Conservation (phyloP, 2,888 invertebrate genomes). For the Acleris holmiana region DNA sequence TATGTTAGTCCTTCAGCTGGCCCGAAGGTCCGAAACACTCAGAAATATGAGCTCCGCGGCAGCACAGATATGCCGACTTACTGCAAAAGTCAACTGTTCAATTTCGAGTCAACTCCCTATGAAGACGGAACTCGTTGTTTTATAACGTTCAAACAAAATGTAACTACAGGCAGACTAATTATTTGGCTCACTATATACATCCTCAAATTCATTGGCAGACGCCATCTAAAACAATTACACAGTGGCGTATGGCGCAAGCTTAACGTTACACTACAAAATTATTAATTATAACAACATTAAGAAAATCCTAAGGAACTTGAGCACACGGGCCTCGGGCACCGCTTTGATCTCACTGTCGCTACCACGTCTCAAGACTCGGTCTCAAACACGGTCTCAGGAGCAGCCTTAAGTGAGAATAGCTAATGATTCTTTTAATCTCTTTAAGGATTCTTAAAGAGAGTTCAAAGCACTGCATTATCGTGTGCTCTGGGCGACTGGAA, state of each 20-base stretch:
- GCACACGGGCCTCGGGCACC: constrained; percentile 54
- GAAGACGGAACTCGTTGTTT: too few relatives aligned
- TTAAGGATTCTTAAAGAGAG: constrained; percentile 75
- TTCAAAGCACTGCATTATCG: constrained; percentile 61
- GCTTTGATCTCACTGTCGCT: constrained; percentile 77
- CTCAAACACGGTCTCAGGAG: constrained; percentile 32
- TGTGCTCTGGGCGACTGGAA: constrained; percentile 42
- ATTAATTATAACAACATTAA: constrained; percentile 38
- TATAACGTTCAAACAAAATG: neutral
- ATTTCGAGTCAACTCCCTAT: too few relatives aligned
- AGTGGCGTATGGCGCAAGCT: neutral
- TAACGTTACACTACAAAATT: neutral
- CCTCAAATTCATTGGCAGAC: too few relatives aligned
- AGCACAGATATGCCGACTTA: too few relatives aligned
- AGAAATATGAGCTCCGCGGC: too few relatives aligned
- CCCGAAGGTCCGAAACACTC: too few relatives aligned
- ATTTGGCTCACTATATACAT: too few relatives aligned
- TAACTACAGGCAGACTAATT: too few relatives aligned
- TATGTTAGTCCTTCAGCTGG: too few relatives aligned
- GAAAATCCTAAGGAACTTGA: constrained; percentile 42
- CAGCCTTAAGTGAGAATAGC: constrained; percentile 67
- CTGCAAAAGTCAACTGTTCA: too few relatives aligned
- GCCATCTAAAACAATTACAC: neutral
- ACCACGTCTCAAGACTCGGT: constrained; percentile 42
- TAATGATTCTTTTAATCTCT: constrained; percentile 81